Evolutionary conservation across 2,797 vertebrate species (phyloP), one percentile per base, ranked within the genome.

Genomic region (Masticophis lateralis): DNA sequence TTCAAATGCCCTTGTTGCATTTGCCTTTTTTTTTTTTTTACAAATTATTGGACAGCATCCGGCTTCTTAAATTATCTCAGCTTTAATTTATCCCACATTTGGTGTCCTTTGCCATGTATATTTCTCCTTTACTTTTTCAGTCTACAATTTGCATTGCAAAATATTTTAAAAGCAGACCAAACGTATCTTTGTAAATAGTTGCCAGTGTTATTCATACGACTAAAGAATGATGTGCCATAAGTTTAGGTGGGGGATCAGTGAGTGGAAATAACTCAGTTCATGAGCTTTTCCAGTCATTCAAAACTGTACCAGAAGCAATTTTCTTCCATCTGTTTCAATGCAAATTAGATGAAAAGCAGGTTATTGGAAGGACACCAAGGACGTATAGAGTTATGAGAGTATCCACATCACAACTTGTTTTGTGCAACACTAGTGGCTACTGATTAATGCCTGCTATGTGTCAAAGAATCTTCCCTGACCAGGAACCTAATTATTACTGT

Each of bases 1-100:
- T 95, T 96, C 87, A 79, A 88, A 88, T 96, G 96, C 93, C 95
- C 95, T 97, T 97, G 92, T 91, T 96, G 90, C 51, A 3, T 94
- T 94, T 0, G 27, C 90, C 93, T 95, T 95, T 87, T 7, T 47
- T 47, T 47, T 47, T 51, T 51, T 88, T 91, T 95, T 93, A 32
- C 63, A 74, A 93, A 91, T 47, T 56, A 90, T 16, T 97, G 95
- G 96, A 95, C 59, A 69, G 53, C 37, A 89, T 96, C 95, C 95
- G 95, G 53, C 56, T 94, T 94, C 89, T 92, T 4, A 94, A 97
- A 97, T 97, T 96, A 93, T 90, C 90, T 96, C 89, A 47, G 91
- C 90, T 95, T 94, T 95, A 96, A 97, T 97, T 96, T 97, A 95
- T 96, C 96, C 95, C 92, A 59, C 92, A 95, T 96, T 95, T 96